These are phyloP conservation scores for Ceratosolen fusciceps DNA, from an alignment of 1,140 invertebrate genomes.

Conservation along the genomic window DNA sequence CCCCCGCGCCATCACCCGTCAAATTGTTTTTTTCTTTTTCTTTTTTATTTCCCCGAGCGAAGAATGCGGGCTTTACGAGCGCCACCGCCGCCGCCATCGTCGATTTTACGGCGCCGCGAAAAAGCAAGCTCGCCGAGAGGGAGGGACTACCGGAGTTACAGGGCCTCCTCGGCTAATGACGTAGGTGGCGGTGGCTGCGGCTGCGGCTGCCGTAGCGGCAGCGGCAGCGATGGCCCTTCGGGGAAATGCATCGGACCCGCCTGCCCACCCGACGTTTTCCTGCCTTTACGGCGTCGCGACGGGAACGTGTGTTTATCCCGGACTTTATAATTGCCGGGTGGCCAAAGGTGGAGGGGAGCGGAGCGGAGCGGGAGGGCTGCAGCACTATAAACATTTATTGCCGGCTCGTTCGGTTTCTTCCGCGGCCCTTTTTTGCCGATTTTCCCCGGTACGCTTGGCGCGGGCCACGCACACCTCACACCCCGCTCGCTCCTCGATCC, in stretches of 20 bases:
- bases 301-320: slow-evolving; percentile 20
- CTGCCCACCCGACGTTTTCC: background rate
- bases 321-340: background rate
- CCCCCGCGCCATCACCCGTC: no score
- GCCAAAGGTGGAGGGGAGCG: background rate
- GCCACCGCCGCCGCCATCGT: background rate
- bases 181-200: background rate
- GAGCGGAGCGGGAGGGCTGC: background rate
- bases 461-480: no score
- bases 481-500: background rate
- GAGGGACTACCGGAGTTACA: slow-evolving; percentile 10
- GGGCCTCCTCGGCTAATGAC: background rate
- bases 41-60: background rate
- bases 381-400: slow-evolving; percentile 27
- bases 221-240: background rate
- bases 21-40: no score
- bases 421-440: background rate
- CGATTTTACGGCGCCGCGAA: slow-evolving; percentile 33
- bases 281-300: background rate
- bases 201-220: no score
- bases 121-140: no score
- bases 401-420: background rate
- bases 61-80: slow-evolving; percentile 33
- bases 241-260: background rate
- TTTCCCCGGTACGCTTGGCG: no score